Conservation (phyloP, 2,113 vertebrate genomes). For the Diglossa brunneiventris region DNA sequence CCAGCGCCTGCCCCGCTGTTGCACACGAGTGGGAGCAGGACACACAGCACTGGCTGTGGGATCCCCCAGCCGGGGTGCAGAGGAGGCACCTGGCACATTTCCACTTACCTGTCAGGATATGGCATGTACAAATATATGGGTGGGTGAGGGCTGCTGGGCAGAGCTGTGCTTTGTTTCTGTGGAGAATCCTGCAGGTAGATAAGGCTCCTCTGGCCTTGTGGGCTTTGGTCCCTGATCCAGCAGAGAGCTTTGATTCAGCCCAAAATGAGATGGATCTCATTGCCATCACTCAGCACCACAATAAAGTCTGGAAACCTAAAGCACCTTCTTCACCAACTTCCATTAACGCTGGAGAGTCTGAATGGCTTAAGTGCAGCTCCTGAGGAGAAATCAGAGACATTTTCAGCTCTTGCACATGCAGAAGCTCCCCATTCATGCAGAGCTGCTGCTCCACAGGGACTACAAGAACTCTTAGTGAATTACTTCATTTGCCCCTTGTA, state of each 20-base stretch:
- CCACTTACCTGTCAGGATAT: neutral
- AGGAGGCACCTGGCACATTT: neutral
- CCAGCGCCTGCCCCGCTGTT: fast-evolving
- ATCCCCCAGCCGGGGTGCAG: neutral
- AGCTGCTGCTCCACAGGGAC: neutral
- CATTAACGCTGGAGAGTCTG: neutral
- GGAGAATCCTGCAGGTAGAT: neutral
- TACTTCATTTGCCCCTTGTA: neutral
- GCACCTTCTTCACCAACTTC: fast-evolving
- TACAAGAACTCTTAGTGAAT: neutral
- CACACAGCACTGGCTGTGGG: neutral
- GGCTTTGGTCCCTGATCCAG: neutral
- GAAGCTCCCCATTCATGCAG: neutral
- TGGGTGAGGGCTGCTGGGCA: neutral
- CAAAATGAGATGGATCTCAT: neutral
- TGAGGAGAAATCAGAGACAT: neutral
- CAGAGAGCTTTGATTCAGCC: neutral
- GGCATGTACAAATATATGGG: fast-evolving
- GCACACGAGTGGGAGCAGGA: neutral
- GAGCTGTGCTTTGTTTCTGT: fast-evolving
- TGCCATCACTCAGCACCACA: neutral
- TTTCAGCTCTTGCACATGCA: neutral
- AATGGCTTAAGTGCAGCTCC: neutral
- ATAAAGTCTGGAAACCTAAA: neutral
- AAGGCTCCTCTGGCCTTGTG: neutral